phyloP scores from a whole-genome alignment of 2,888 invertebrate species.

The Cremastinae sp. region DNA sequence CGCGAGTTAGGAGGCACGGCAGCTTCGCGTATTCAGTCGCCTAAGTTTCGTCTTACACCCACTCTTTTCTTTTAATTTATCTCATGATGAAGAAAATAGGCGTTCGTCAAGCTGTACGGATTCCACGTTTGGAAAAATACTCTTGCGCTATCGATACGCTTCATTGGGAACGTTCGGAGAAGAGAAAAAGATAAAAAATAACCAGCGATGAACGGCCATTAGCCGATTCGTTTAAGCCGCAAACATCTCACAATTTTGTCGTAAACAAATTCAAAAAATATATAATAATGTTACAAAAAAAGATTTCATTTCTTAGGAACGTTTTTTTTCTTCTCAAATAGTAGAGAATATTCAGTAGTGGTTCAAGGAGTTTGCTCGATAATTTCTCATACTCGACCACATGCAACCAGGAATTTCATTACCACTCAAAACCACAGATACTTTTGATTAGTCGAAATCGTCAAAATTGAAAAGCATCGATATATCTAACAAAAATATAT shows the following conservation, averaged over 20 bases:
- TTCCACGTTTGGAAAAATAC: slow-evolving; percentile 37
- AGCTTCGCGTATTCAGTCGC: slow-evolving; percentile 31
- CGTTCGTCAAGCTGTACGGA: slow-evolving; percentile 35
- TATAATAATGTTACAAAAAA: not conserved
- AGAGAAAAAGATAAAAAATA: not conserved
- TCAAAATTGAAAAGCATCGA: no score
- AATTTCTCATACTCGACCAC: no score
- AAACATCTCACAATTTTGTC: not conserved
- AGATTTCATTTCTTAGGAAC: slow-evolving; percentile 8
- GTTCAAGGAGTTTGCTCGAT: no score
- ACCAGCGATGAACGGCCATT: slow-evolving; percentile 1
- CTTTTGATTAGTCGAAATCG: no score
- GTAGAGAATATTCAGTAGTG: not conserved
- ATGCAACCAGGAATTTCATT: no score
- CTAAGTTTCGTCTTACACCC: slow-evolving; percentile 25
- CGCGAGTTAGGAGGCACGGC: slow-evolving; percentile 54
- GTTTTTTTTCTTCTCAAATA: no score
- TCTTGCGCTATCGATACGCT: slow-evolving; percentile 43
- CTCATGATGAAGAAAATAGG: slow-evolving; percentile 33
- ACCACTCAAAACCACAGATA: no score
- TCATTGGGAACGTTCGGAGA: slow-evolving; percentile 66
- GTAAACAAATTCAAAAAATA: not conserved
- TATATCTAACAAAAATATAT: no score
- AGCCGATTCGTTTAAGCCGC: slow-evolving; percentile 1
- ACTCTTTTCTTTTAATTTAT: slow-evolving; percentile 17